These are phyloP conservation scores for Pemphigus obesinymphae DNA, from an alignment of 1,140 invertebrate species.

Conservation along the genomic window DNA sequence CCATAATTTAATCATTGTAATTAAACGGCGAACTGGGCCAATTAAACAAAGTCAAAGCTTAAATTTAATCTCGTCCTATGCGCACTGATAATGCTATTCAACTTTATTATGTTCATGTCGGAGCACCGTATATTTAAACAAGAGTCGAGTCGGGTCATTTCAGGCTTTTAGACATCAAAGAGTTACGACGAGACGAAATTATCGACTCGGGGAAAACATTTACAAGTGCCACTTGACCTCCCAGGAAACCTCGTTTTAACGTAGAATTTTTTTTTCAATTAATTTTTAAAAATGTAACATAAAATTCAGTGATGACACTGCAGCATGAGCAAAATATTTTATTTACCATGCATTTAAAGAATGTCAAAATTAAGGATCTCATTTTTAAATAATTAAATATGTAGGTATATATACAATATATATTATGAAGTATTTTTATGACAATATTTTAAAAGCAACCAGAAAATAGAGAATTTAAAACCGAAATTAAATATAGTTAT, in stretches of 20 bases:
- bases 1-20: slow-evolving; percentile 33
- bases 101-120: slow-evolving; percentile 30
- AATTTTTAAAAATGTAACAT: background rate
- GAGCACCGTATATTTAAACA: slow-evolving; percentile 17
- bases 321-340: background rate
- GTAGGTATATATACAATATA: too few species aligned
- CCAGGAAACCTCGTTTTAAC: background rate
- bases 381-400: background rate
- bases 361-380: background rate
- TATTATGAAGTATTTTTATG: too few species aligned
- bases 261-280: background rate
- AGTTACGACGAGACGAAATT: slow-evolving; percentile 30
- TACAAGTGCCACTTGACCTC: slow-evolving; percentile 32
- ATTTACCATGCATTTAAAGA: background rate
- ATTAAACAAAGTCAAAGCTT: slow-evolving; percentile 31
- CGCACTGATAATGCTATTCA: slow-evolving; percentile 14
- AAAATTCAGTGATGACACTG: background rate
- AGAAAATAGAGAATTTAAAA: too few species aligned
- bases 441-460: too few species aligned
- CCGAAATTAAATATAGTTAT: too few species aligned
- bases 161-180: slow-evolving; percentile 37
- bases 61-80: slow-evolving; percentile 11
- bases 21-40: slow-evolving; percentile 20
- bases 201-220: slow-evolving; percentile 36
- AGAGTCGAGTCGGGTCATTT: slow-evolving; percentile 25